Conservation (phyloP, 1,140 invertebrate species). For the Oscheius sp. region DNA sequence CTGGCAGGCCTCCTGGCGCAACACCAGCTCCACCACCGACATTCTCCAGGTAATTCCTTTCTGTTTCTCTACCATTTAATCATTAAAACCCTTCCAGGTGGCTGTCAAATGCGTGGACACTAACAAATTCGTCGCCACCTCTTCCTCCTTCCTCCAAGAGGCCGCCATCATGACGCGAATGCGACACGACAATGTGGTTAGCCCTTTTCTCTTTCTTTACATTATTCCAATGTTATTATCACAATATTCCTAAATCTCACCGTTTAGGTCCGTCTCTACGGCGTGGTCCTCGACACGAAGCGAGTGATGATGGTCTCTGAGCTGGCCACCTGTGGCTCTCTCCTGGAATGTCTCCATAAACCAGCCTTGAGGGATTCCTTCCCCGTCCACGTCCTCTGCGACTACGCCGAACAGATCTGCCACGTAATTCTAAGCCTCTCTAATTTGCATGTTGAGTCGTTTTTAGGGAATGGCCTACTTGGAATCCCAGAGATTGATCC, state of each 20-base stretch:
- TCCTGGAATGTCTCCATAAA: constrained; percentile 92
- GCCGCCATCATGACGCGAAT: constrained; percentile 96
- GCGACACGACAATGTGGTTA: constrained; percentile 92
- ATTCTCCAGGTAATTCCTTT: constrained; percentile 5
- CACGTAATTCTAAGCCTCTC: too few relatives aligned
- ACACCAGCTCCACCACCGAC: constrained; percentile 61
- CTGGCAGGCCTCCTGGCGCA: constrained; percentile 96
- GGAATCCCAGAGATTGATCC: constrained; percentile 72
- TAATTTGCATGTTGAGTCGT: too few relatives aligned
- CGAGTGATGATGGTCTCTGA: constrained; percentile 94
- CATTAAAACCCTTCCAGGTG: too few relatives aligned
- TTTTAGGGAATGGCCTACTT: constrained; percentile 91
- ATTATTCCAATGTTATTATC: neutral
- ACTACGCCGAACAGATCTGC: constrained; percentile 89
- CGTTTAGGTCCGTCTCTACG: constrained; percentile 73
- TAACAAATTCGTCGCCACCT: constrained; percentile 77
- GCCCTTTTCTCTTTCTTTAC: neutral
- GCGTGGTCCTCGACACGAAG: constrained; percentile 89
- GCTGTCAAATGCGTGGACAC: constrained; percentile 92
- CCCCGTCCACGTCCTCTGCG: constrained; percentile 69
- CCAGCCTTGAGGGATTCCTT: constrained; percentile 81
- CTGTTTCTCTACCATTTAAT: constrained; percentile 56
- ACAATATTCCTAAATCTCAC: neutral
- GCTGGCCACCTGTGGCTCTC: constrained; percentile 84
- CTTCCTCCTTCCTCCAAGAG: constrained; percentile 93